These are phyloP conservation scores for Cephus rjabovi DNA, from an alignment of 2,888 invertebrate genomes.

Conservation along the genomic window DNA sequence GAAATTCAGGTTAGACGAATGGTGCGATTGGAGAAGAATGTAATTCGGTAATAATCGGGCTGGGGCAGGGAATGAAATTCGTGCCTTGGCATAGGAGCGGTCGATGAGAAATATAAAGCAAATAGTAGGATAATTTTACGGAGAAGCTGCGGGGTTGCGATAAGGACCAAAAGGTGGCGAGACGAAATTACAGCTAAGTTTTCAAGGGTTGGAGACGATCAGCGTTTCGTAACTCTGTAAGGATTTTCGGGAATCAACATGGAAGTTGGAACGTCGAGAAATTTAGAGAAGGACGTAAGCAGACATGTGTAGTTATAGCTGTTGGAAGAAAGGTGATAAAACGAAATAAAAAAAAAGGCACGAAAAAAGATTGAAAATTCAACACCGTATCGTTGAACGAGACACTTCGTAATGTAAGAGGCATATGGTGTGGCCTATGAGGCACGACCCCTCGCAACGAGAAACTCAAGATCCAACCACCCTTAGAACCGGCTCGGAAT, in stretches of 20 bases:
- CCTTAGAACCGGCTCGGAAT: conserved; percentile 31
- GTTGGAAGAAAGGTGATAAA: background rate
- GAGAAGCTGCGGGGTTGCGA: conserved; percentile 16
- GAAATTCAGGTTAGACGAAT: background rate
- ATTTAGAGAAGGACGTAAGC: background rate
- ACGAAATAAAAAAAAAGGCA: background rate
- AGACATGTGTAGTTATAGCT: background rate
- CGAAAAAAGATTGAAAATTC: background rate
- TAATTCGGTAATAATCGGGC: background rate
- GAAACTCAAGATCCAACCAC: conserved; percentile 11
- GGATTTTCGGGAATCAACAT: background rate
- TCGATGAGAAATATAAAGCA: conserved; percentile 22
- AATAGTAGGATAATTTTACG: conserved; percentile 22
- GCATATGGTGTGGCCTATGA: conserved; percentile 45
- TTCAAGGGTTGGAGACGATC: background rate
- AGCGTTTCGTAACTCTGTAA: background rate
- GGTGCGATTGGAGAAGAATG: background rate
- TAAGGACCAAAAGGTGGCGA: conserved; percentile 10
- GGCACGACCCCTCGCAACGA: conserved; percentile 16
- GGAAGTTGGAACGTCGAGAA: background rate
- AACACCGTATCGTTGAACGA: background rate
- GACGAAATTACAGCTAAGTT: background rate
- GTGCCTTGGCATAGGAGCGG: conserved; percentile 14
- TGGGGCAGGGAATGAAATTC: background rate
- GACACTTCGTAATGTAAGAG: conserved; percentile 39